Evolutionary conservation across 1,140 invertebrate species (phyloP), one percentile per base, ranked within the genome.

Genomic region (Phortica variegata): DNA sequence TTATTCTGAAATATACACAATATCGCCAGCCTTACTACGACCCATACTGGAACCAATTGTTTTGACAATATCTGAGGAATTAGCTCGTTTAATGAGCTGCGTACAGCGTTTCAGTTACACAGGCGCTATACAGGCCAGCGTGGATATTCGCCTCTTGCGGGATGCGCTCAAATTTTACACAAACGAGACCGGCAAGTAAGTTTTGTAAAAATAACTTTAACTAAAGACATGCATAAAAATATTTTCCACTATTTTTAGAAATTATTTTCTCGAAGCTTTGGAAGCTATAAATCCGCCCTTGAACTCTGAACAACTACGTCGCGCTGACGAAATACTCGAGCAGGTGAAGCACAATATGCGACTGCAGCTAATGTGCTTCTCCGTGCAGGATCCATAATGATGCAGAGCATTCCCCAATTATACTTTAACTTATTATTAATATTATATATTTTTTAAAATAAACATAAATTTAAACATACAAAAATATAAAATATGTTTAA

Each of bases 31-130:
- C 23, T 79, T 94, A 59, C 79, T 93, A 19, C 77, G 83, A 6
- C 81, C 83, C 20, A 88, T 96, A 19, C 80, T 96, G 58, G 86
- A 85, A 15, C 88, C 91, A 63, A 90, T 97, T 47, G 87, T 94
- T 13, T 88, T 95, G 78, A 92, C 87, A 2, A 88, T 96, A 50
- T 87, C 90, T 45, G 93, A 97, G 79, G 95, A 97, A 80, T 78
- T 96, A 40, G 86, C 88, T 13, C 80, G 93, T 16, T 79, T 97
- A 2, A 89, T 93, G 81, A 86, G 87, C 26, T 92, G 90, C 75
- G 86, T 76, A 2, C 63, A 69, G 38, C 44, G 66, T 6, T 76
- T 76, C 29, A 76, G 70, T 41, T 61, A 61, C 31, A 65, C 65
- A 16, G 74, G 74, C 5, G 69, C 66, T 0, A 72, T 75, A 12